phyloP scores from a whole-genome alignment of 1,140 invertebrate genomes.

The Nasonia giraulti region DNA sequence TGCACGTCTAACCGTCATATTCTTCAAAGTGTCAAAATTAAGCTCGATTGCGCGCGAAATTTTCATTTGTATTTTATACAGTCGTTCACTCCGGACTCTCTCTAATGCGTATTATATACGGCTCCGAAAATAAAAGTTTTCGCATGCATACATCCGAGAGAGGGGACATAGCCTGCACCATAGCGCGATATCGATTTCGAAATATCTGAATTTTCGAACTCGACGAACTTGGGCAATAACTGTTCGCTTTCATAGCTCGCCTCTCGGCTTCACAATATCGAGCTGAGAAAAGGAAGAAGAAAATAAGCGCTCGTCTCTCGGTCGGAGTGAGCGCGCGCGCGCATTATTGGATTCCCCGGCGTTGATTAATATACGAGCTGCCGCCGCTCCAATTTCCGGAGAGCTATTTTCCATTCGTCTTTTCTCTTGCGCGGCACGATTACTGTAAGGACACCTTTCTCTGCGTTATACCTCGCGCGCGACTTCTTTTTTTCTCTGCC shows the following conservation, averaged over 20 bases:
- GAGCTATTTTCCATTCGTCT: slow-evolving; percentile 4
- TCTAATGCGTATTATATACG: too few relatives aligned
- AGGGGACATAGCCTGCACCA: too few relatives aligned
- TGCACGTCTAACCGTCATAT: neutral
- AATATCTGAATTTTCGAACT: too few relatives aligned
- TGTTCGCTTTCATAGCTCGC: neutral
- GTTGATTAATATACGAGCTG: slow-evolving; percentile 26
- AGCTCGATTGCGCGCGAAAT: too few relatives aligned
- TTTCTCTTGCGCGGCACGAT: neutral
- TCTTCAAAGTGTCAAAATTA: too few relatives aligned
- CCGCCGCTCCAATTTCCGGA: slow-evolving; percentile 10
- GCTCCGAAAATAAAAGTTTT: too few relatives aligned
- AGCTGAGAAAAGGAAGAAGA: neutral
- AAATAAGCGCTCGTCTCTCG: neutral
- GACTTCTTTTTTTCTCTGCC: neutral
- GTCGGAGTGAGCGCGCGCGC: neutral
- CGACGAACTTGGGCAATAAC: too few relatives aligned
- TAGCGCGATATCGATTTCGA: too few relatives aligned
- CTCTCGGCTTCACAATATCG: neutral
- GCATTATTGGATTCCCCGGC: slow-evolving; percentile 18
- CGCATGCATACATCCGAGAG: too few relatives aligned
- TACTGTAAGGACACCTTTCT: neutral
- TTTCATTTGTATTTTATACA: too few relatives aligned
- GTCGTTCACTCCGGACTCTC: too few relatives aligned
- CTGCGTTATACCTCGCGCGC: neutral